Percentiles rank a stretch among this genome's conserved stretches.
These are phyloP conservation scores for Periplaneta americana DNA, from an alignment of 1,140 invertebrate genomes.

Conservation along the genomic window DNA sequence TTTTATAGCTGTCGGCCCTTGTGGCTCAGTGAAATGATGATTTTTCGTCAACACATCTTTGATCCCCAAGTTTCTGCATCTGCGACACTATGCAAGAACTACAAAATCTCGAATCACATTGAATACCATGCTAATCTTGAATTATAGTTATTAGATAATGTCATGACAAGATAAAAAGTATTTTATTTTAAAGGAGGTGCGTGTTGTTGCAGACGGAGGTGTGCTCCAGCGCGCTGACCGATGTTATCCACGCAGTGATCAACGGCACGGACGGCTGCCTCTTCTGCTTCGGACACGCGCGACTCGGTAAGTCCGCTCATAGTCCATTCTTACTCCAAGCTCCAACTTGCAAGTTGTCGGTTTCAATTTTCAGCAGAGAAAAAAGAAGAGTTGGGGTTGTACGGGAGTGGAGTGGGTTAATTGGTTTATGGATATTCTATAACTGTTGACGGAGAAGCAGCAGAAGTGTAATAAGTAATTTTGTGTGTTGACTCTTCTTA, in stretches of 20 bases:
- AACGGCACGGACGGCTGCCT: constrained; percentile 91
- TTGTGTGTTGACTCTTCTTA: not conserved
- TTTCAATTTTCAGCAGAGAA: not conserved
- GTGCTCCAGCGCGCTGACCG: constrained; percentile 81
- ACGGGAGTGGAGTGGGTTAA: not conserved
- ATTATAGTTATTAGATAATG: too few species aligned
- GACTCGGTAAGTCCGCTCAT: constrained; percentile 62
- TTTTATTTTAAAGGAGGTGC: too few species aligned
- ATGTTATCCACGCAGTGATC: constrained; percentile 90
- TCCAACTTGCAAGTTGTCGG: not conserved
- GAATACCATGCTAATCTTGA: too few species aligned
- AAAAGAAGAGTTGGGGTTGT: too few species aligned
- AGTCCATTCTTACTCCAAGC: not conserved
- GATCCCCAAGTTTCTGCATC: too few species aligned
- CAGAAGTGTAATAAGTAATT: not conserved
- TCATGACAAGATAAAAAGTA: too few species aligned
- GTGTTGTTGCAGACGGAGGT: constrained; percentile 71
- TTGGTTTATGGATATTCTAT: not conserved
- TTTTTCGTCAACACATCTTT: too few species aligned
- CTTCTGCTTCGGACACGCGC: constrained; percentile 87
- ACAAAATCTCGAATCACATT: too few species aligned
- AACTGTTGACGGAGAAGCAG: not conserved
- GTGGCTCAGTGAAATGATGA: too few species aligned
- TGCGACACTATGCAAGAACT: too few species aligned
- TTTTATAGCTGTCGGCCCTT: too few species aligned